A percentile compares a stretch with the other conserved stretches of the same genome.
These are phyloP conservation scores for Ennomos erosarius DNA, from an alignment of 2,888 invertebrate species.

Conservation along the genomic window DNA sequence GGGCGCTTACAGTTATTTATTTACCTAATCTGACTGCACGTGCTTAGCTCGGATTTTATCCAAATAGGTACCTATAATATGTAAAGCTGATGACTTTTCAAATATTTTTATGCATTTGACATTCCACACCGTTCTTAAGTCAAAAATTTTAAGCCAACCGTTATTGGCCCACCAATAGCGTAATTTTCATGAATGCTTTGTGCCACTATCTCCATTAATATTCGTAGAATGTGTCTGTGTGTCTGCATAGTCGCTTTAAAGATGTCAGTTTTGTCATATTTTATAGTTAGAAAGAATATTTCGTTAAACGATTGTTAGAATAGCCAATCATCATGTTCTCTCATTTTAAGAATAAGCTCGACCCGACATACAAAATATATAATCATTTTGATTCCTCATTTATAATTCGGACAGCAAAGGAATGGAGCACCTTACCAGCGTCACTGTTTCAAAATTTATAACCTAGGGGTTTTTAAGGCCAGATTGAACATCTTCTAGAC, in stretches of 20 bases:
- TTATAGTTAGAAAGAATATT: no score
- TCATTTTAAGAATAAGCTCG: no score
- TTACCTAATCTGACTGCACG: not conserved
- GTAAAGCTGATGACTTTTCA: slow-evolving; percentile 14
- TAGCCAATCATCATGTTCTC: no score
- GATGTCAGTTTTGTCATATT: no score
- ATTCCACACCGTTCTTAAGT: slow-evolving; percentile 19
- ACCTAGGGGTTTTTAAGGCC: no score
- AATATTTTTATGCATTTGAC: slow-evolving; percentile 22
- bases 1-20: not conserved
- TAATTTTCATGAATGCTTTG: slow-evolving; percentile 37
- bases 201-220: slow-evolving; percentile 16
- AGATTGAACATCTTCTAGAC: no score
- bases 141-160: slow-evolving; percentile 24
- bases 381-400: no score
- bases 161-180: slow-evolving; percentile 33
- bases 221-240: slow-evolving; percentile 16
- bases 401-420: no score
- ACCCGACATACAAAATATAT: no score
- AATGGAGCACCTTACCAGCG: no score
- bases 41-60: slow-evolving; percentile 2
- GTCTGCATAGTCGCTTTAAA: not conserved
- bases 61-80: slow-evolving; percentile 13
- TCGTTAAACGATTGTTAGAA: no score
- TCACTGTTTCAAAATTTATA: no score